phyloP scores from a whole-genome alignment of 2,797 vertebrate genomes.

The Artibeus jamaicensis region DNA sequence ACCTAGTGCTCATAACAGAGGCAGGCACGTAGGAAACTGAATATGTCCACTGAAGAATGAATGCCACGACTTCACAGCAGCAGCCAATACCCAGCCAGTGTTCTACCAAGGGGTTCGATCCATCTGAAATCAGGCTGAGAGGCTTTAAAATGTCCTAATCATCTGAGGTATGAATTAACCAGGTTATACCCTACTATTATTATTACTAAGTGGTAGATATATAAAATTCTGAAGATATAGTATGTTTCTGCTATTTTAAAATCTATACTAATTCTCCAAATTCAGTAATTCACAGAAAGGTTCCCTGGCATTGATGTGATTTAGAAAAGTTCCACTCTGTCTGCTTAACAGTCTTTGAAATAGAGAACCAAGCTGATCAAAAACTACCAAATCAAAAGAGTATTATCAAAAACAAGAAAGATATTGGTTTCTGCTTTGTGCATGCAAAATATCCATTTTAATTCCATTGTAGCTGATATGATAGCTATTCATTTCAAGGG shows the following conservation, averaged over 20 bases:
- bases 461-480: not conserved
- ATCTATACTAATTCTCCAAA: not conserved
- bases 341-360: not conserved
- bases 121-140: not conserved
- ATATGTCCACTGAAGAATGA: not conserved
- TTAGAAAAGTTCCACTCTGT: not conserved
- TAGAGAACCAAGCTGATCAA: slow-evolving; percentile 1
- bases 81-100: not conserved
- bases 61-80: not conserved
- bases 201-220: not conserved
- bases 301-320: not conserved
- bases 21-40: not conserved
- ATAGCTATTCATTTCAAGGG: not conserved
- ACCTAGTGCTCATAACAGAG: not conserved
- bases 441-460: not conserved
- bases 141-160: not conserved
- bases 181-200: not conserved
- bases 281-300: not conserved
- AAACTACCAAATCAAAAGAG: slow-evolving; percentile 19
- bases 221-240: not conserved
- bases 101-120: not conserved
- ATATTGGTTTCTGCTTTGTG: not conserved
- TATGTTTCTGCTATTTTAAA: slow-evolving; percentile 3
- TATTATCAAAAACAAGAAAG: not conserved
- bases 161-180: not conserved